Evolutionary conservation across 2,888 invertebrate genomes (phyloP), one percentile per base, ranked within the genome.

Genomic region (Girardia tigrina): DNA sequence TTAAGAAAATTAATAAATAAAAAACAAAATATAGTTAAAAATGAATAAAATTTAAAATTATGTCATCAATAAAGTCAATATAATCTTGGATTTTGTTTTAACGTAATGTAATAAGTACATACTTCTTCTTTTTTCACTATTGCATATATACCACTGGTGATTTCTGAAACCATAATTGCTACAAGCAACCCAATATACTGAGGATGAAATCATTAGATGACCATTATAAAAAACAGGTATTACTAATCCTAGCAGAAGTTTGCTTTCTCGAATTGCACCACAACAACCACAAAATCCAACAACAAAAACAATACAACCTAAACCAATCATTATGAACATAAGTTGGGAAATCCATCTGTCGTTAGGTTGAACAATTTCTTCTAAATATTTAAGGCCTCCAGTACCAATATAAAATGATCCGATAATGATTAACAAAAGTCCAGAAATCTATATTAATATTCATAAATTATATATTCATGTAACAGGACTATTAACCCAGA

Each of bases 191-290:
- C 56, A n/a, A 56, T 56, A 56, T 56, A 56, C 56, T 56, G n/a
- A 56, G 23, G 4, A 56, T 56, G 4, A 56, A n/a, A 6, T 12
- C n/a, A 20, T 36, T 36, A 36, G 12, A 36, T 12, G 36, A 36
- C 8, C 36, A 36, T 36, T 36, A 36, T 36, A 36, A 12, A 36
- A 36, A 12, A 36, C 16, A 36, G 28, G 28, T 6, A 6, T 12
- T 12, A 71, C 71, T 2, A 23, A n/a, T 28, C 71, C 71, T 6
- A 71, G 71, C 27, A 71, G 28, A 6, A 27, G n/a, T 29, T 23
- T 28, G 26, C 71, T 71, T 71, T 71, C 71, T 29, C 71, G 71
- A 71, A 71, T 71, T 6, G 71, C 71, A 71, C 71, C 71, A 29
- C 71, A 71, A 23, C 71, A 71, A 27, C 71, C 71, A 29, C 6